Conservation (phyloP, 2,797 vertebrate genomes). For the Poeciliopsis infans region DNA sequence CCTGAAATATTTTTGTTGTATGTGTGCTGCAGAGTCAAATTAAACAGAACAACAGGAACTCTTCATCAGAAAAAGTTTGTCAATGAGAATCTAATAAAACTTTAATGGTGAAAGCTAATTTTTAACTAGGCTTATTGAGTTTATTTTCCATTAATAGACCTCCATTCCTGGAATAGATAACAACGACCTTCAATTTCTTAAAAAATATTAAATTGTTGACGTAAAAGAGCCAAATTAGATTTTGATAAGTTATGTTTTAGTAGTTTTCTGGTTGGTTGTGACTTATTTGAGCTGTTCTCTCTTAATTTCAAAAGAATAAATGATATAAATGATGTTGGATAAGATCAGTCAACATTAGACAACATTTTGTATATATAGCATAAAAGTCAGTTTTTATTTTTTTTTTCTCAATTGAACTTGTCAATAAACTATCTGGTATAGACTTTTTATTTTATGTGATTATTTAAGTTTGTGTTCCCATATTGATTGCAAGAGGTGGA, state of each 20-base stretch:
- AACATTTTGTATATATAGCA: too few relatives aligned
- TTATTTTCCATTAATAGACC: neutral
- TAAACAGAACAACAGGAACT: neutral
- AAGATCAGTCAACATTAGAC: too few relatives aligned
- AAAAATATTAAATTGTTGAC: neutral
- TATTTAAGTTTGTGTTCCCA: slow-evolving; percentile 17
- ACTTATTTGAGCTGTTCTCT: neutral
- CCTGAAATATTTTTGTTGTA: neutral
- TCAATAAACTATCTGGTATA: neutral
- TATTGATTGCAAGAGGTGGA: slow-evolving; percentile 30
- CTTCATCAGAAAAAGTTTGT: neutral
- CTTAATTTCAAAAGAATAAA: neutral
- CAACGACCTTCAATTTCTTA: neutral
- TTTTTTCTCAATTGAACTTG: neutral
- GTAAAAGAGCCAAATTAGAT: neutral
- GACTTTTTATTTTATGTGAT: neutral
- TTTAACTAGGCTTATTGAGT: neutral
- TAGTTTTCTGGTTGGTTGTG: neutral
- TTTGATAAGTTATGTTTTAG: neutral
- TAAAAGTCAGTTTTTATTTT: neutral
- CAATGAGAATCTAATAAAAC: neutral
- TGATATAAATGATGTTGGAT: neutral
- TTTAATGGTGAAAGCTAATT: neutral
- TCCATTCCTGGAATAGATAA: neutral
- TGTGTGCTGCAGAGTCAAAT: neutral